Evolutionary conservation across 2,888 invertebrate genomes (phyloP), one percentile per base, ranked within the genome.

Genomic region (Agonopterix heracliana): DNA sequence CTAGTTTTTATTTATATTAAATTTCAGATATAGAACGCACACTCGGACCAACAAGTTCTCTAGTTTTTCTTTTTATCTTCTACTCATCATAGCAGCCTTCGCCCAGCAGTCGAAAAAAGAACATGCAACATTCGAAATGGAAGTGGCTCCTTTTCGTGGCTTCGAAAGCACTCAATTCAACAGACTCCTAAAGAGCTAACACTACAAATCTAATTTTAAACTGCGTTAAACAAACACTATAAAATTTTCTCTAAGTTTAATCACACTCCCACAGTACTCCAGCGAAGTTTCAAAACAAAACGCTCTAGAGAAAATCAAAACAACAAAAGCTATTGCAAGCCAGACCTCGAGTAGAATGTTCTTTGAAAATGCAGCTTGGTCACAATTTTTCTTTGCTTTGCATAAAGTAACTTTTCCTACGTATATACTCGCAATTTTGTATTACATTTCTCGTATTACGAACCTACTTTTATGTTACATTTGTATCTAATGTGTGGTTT

Each of bases 241-340:
- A 41, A 41, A 3, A n/a, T 44, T 40, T 46, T 13, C 42, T 17
- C 26, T 36, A 45, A 54, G 41, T 49, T 54, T 49, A 49, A 51
- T 48, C 48, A 46, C 49, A 49, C 40, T 46, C 49, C 41, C 40
- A 9, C 47, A 11, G 48, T 44, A 46, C 36, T 14, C 41, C 17
- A 48, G 34, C 36, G 42, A 49, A 52, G 41, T 48, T 50, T 47
- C 34, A 48, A 41, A 45, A 53, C 49, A 56, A 53, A 51, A 51
- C 45, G 36, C 46, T 26, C 40, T 17, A 38, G 45, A 49, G 51
- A 51, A 53, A 49, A 51, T 54, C 41, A 45, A 52, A 54, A 56
- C 48, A 52, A 54, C 49, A 43, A 46, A 48, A 54, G 50, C 43
- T 46, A 50, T 53, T 43, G 48, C 46, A 13, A 45, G 45, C 36